Evolutionary conservation across 2,797 vertebrate species (phyloP).

Genomic region (Enteromius paludinosus): DNA sequence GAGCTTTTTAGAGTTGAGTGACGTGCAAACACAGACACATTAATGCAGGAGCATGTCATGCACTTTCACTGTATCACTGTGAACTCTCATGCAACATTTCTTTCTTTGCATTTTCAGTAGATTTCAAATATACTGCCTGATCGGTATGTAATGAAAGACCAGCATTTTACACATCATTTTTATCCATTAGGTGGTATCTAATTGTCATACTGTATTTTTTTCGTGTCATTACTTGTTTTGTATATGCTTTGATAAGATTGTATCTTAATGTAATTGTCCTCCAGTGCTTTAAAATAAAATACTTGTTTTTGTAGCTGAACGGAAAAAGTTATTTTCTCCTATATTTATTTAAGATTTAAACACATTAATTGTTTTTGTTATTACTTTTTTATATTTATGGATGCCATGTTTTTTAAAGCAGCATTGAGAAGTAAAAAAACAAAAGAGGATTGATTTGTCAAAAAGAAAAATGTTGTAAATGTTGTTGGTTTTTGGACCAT

Average conservation of each 20-base stretch:
- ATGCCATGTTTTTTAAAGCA: neutral
- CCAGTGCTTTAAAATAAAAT: neutral
- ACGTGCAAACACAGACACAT: constrained; percentile 70
- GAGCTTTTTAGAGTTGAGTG: constrained; percentile 40
- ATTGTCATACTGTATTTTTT: neutral
- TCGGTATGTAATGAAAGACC: neutral
- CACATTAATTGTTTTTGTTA: neutral
- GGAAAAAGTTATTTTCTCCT: neutral
- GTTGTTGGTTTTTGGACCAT: neutral
- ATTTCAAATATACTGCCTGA: neutral
- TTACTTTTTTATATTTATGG: neutral
- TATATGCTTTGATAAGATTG: neutral
- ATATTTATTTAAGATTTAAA: neutral
- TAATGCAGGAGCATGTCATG: constrained; percentile 31
- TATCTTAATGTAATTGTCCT: neutral
- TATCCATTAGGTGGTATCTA: neutral
- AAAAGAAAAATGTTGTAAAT: neutral
- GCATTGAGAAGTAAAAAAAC: neutral
- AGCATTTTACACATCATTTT: neutral
- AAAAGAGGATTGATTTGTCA: neutral
- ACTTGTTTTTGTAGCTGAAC: neutral
- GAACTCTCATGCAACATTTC: neutral
- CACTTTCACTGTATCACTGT: neutral
- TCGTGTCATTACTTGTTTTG: neutral
- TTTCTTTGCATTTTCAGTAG: neutral